These are phyloP conservation scores for Diachasmimorpha longicaudata DNA, from an alignment of 1,140 invertebrate genomes.

Conservation along the genomic window DNA sequence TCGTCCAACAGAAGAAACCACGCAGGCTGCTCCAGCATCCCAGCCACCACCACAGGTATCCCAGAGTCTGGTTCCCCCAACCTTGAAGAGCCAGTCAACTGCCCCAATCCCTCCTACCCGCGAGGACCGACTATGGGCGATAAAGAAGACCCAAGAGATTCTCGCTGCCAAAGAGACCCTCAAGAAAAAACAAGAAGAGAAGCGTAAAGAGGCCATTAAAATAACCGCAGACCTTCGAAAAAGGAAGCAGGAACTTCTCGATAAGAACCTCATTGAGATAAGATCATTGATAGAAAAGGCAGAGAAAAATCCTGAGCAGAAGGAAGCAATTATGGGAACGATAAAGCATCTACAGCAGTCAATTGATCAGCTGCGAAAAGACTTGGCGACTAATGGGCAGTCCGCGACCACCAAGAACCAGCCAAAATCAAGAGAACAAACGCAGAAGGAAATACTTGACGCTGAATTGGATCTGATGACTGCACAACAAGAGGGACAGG, in stretches of 20 bases:
- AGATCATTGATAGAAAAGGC: constrained; percentile 76
- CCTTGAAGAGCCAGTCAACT: constrained; percentile 27
- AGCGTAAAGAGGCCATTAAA: constrained; percentile 73
- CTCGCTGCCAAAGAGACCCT: constrained; percentile 68
- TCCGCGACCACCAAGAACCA: constrained; percentile 29
- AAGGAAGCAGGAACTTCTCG: constrained; percentile 77
- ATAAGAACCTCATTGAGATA: constrained; percentile 81
- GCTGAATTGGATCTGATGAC: constrained; percentile 87
- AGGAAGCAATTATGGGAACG: constrained; percentile 71
- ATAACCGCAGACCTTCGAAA: constrained; percentile 77
- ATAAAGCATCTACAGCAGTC: constrained; percentile 78
- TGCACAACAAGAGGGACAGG: constrained; percentile 80
- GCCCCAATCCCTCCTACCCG: constrained; percentile 30
- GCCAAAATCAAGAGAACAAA: constrained; percentile 68
- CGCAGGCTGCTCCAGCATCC: constrained; percentile 25
- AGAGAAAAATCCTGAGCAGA: constrained; percentile 75
- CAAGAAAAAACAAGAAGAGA: constrained; percentile 72
- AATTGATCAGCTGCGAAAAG: constrained; percentile 78
- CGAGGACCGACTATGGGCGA: constrained; percentile 63
- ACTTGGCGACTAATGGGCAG: constrained; percentile 64
- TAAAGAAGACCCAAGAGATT: constrained; percentile 71
- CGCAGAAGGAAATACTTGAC: constrained; percentile 85
- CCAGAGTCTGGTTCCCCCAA: constrained; percentile 30
- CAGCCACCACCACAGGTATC: constrained; percentile 21
- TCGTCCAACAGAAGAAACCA: constrained; percentile 50